A percentile compares a stretch with the other conserved stretches of the same genome.
phyloP scores from a whole-genome alignment of 2,888 invertebrate species.

The Ligdia adustata region DNA sequence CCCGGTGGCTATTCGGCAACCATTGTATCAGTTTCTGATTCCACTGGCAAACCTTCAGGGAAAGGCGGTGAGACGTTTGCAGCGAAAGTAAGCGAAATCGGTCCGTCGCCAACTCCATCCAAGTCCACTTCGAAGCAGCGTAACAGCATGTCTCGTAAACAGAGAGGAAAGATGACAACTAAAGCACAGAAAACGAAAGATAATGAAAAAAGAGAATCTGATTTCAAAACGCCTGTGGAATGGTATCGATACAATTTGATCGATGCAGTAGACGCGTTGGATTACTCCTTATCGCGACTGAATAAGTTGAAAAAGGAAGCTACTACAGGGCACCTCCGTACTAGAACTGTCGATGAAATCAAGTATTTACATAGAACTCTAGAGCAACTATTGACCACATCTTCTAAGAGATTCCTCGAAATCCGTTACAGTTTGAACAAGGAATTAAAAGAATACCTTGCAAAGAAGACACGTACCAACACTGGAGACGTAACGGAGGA shows the following conservation, averaged over 20 bases:
- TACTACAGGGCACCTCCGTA: conserved; percentile 69
- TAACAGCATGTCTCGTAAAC: conserved; percentile 8
- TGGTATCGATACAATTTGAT: conserved; percentile 85
- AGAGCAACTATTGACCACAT: conserved; percentile 81
- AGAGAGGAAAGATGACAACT: conserved; percentile 24
- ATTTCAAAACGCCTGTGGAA: conserved; percentile 74
- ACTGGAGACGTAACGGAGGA: conserved; percentile 44
- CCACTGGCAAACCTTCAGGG: conserved; percentile 45
- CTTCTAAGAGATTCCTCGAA: conserved; percentile 80
- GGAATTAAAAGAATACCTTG: conserved; percentile 79
- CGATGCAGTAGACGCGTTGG: conserved; percentile 82
- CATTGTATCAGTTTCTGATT: conserved; percentile 74
- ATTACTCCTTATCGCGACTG: conserved; percentile 80
- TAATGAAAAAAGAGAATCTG: conserved; percentile 49
- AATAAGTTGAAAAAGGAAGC: conserved; percentile 78
- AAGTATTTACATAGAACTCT: conserved; percentile 79
- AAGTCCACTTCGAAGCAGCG: conserved; percentile 7
- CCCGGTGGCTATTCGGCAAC: conserved; percentile 81
- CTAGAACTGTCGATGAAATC: conserved; percentile 76
- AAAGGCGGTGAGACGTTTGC: conserved; percentile 64
- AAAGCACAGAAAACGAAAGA: conserved; percentile 31
- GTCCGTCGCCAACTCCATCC: conserved; percentile 27
- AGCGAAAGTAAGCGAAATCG: conserved; percentile 66
- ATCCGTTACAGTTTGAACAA: conserved; percentile 81
- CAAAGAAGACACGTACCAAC: conserved; percentile 52